These are phyloP conservation scores for Pegoplata infirma DNA, from an alignment of 2,888 invertebrate genomes.

Conservation along the genomic window DNA sequence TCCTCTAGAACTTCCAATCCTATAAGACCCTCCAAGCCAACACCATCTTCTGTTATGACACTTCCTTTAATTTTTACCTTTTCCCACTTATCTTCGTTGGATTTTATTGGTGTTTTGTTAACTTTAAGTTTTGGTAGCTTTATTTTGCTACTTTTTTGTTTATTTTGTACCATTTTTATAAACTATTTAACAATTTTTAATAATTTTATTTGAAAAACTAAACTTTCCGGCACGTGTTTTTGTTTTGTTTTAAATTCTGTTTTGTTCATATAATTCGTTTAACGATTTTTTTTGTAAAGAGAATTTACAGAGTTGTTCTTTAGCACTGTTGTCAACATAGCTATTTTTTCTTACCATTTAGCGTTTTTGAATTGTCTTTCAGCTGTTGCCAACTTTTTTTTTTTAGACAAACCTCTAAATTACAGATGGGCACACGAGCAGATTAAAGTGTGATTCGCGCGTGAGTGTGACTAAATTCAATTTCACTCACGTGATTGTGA, in stretches of 20 bases:
- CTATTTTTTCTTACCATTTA: no score
- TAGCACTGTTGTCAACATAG: no score
- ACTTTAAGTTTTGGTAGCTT: constrained; percentile 37
- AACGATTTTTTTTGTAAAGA: no score
- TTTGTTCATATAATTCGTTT: constrained; percentile 2
- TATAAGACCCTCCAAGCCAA: constrained; percentile 83
- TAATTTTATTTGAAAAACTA: neutral
- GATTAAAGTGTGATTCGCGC: no score
- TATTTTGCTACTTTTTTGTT: constrained; percentile 56
- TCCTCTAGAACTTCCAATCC: constrained; percentile 88
- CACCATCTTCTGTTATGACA: constrained; percentile 77
- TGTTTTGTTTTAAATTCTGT: constrained; percentile 57
- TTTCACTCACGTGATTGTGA: no score
- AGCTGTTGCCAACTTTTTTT: no score
- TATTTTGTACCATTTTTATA: constrained; percentile 42
- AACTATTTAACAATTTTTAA: neutral
- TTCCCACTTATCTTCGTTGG: constrained; percentile 79
- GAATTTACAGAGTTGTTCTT: no score
- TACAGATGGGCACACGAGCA: no score
- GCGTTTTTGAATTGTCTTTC: no score
- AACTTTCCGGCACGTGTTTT: constrained; percentile 61
- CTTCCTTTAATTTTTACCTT: constrained; percentile 83
- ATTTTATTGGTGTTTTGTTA: constrained; percentile 30
- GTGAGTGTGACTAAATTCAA: no score
- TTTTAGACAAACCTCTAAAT: no score